Percentiles rank a stretch among this genome's conserved stretches.
These are phyloP conservation scores for Drosophila erecta DNA, from an alignment of 1,140 invertebrate species.

Conservation along the genomic window DNA sequence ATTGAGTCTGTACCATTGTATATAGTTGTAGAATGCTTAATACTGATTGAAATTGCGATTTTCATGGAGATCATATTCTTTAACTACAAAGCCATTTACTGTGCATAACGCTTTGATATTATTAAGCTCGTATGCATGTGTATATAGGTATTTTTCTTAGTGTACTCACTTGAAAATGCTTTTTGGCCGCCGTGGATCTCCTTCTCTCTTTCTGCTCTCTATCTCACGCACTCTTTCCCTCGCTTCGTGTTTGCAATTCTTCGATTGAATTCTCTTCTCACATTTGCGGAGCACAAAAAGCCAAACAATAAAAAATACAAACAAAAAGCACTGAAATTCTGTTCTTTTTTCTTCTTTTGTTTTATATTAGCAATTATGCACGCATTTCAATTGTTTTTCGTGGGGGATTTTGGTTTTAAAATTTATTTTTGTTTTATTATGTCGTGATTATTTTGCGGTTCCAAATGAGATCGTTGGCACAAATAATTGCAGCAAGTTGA, in stretches of 20 bases:
- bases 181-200: constrained; percentile 18
- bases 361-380: constrained; percentile 29
- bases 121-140: no score
- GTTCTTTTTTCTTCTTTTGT: background rate
- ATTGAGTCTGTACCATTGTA: no score
- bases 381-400: constrained; percentile 42
- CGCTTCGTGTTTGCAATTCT: constrained; percentile 20
- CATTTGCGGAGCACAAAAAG: constrained; percentile 27
- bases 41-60: no score
- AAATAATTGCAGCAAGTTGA: constrained; percentile 60
- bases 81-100: no score
- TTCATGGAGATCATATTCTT: background rate
- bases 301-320: constrained; percentile 48
- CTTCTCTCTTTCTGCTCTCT: constrained; percentile 11
- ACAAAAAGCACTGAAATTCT: constrained; percentile 33
- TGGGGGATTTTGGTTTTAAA: constrained; percentile 1
- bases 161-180: constrained; percentile 45
- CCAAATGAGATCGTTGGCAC: constrained; percentile 43
- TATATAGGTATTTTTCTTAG: background rate
- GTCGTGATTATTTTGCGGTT: constrained; percentile 29
- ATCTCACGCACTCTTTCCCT: constrained; percentile 19
- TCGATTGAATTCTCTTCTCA: constrained; percentile 15
- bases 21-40: no score
- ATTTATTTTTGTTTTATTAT: constrained; percentile 21
- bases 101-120: no score